Percentiles rank a stretch among this genome's conserved stretches.
Conservation (phyloP, 2,113 vertebrate genomes). For the Mystacornis crossleyi region DNA sequence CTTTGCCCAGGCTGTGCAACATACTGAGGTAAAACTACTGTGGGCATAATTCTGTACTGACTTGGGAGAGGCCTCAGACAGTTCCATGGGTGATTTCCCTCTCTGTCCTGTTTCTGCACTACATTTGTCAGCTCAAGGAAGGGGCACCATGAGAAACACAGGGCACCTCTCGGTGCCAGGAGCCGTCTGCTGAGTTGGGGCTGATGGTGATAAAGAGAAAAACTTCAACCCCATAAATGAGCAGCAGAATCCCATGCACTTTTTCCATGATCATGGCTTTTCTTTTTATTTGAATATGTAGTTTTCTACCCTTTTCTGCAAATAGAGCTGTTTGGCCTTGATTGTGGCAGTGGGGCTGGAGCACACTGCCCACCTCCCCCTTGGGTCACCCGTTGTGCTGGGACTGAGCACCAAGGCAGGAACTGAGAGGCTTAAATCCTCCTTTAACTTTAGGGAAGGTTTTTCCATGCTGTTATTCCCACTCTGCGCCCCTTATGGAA, state of each 20-base stretch:
- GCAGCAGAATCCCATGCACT: neutral
- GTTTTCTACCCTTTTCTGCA: neutral
- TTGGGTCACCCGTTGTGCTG: neutral
- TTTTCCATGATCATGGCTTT: fast-evolving
- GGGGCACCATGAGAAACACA: neutral
- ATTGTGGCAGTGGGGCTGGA: neutral
- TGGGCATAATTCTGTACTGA: neutral
- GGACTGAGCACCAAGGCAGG: neutral
- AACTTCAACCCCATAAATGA: neutral
- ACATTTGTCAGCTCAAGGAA: neutral
- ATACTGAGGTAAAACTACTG: neutral
- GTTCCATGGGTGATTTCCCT: neutral
- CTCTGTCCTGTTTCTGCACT: neutral
- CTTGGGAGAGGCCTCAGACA: neutral
- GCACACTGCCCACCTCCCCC: neutral
- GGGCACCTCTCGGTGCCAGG: neutral
- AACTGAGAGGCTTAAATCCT: neutral
- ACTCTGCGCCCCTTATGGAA: neutral
- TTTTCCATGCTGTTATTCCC: neutral
- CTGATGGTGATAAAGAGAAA: neutral
- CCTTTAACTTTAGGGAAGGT: neutral
- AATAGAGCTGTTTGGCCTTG: neutral
- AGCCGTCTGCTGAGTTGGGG: neutral
- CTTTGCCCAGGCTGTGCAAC: neutral
- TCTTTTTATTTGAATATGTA: neutral